Base-by-base conservation (phyloP, 2,797 vertebrate species). In the Holocentrus rufus region DNA sequence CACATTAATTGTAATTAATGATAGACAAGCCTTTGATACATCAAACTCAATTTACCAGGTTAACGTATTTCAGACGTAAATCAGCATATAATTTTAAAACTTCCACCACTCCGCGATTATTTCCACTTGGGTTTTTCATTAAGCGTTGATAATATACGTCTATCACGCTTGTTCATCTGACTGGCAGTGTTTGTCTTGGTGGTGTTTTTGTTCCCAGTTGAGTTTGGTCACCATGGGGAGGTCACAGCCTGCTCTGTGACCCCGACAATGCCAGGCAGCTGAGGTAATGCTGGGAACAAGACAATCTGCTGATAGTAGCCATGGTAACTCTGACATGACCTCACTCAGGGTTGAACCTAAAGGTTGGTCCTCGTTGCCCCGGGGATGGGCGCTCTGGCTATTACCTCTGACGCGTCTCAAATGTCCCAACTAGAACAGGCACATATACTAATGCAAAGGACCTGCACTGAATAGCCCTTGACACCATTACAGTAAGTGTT, bases 231-330 rank as follows among this genome's bases (percentile, higher is more conserved):
- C 90, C 76, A 84, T 55, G 65, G 82, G 80, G 87, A 93, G 93
- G 93, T 93, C 93, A 91, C 85, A 89, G 92, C 87, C 90, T 93
- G 91, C 90, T 92, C 92, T 85, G 86, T 94, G 93, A 94, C 93
- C 92, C 92, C 78, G 83, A 86, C 87, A 87, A 94, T 94, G 90
- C 93, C 93, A 93, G 90, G 89, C 89, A 88, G 92, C 90, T 94
- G 94, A 94, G 92, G 94, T 94, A 95, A 94, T 94, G 92, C 82
- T 80, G 85, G 86, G 90, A 86, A 80, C 85, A 76, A 83, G 77
- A 85, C 87, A 89, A 84, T 87, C 88, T 81, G 77, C 90, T 89
- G 94, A 95, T 94, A 93, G 93, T 94, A 86, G 86, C 91, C 79
- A 94, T 93, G 89, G 92, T 82, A 93, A 94, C 92, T 70, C 73